Conservation (phyloP, 2,797 vertebrate species). For the Kryptolebias ocellatus region DNA sequence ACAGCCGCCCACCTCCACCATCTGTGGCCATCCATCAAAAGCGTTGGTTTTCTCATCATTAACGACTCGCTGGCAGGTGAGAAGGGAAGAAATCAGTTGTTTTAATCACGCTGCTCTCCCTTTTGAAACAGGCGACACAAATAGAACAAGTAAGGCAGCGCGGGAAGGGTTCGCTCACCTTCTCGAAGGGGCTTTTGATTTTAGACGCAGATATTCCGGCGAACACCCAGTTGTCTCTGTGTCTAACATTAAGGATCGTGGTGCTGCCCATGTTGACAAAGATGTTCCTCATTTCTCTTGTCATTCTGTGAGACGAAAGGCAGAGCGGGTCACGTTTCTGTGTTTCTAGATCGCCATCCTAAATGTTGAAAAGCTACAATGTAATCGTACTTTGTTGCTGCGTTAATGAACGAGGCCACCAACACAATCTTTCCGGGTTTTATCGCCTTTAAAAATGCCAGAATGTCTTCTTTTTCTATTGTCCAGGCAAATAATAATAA, state of each 20-base stretch:
- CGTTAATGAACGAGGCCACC: conserved; percentile 86
- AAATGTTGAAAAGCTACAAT: conserved; percentile 20
- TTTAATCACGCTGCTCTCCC: conserved; percentile 8
- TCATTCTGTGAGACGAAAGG: conserved; percentile 81
- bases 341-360: conserved; percentile 14
- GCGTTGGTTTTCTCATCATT: conserved; percentile 79
- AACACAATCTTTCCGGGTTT: conserved; percentile 79
- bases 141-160: conserved; percentile 27
- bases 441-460: conserved; percentile 79
- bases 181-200: conserved; percentile 85
- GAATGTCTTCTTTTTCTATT: conserved; percentile 56
- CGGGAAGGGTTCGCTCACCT: conserved; percentile 74
- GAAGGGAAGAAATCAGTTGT: conserved; percentile 27
- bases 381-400: conserved; percentile 84
- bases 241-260: conserved; percentile 72
- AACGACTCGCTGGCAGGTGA: conserved; percentile 74
- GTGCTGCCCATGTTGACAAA: conserved; percentile 85
- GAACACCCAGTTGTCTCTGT: conserved; percentile 91
- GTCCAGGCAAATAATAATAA: not conserved
- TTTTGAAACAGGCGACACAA: conserved; percentile 41
- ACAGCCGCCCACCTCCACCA: conserved; percentile 87
- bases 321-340: conserved; percentile 6
- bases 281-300: conserved; percentile 71
- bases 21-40: conserved; percentile 87
- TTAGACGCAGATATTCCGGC: conserved; percentile 77